A percentile compares a stretch with the other conserved stretches of the same genome.
Evolutionary conservation across 1,140 invertebrate genomes (phyloP).

Genomic region (Pachyrhynchus sulphureomaculatus): DNA sequence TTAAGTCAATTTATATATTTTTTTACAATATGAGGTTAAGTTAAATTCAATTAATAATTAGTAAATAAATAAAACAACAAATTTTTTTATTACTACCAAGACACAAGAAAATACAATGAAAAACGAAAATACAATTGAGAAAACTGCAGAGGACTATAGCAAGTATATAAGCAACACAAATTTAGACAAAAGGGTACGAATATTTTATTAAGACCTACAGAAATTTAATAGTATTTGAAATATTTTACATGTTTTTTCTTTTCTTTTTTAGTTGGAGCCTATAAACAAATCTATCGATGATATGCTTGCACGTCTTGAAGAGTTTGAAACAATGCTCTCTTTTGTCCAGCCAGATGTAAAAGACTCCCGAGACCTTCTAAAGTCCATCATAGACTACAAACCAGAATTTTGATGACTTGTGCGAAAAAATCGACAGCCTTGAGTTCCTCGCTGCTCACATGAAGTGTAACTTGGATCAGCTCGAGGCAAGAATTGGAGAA

Average conservation of each 20-base stretch:
- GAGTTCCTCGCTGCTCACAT: slow-evolving; percentile 45
- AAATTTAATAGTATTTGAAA: background rate
- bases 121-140: slow-evolving; percentile 7
- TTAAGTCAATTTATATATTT: too few relatives aligned
- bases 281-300: slow-evolving; percentile 47
- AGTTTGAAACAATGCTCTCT: slow-evolving; percentile 49
- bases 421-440: slow-evolving; percentile 45
- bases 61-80: too few relatives aligned
- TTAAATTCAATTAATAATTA: too few relatives aligned
- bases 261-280: slow-evolving; percentile 44
- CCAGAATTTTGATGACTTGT: slow-evolving; percentile 42
- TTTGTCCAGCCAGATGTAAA: slow-evolving; percentile 44
- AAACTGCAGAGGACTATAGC: slow-evolving; percentile 36
- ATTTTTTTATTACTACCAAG: too few relatives aligned
- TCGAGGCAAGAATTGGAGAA: slow-evolving; percentile 46
- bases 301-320: slow-evolving; percentile 49
- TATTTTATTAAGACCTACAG: background rate
- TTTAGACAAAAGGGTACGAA: slow-evolving; percentile 37
- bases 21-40: too few relatives aligned
- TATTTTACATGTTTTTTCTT: slow-evolving; percentile 8
- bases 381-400: slow-evolving; percentile 38
- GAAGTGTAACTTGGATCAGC: slow-evolving; percentile 41
- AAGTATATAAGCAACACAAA: slow-evolving; percentile 33
- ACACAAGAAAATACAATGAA: too few relatives aligned
- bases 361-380: slow-evolving; percentile 43